These are phyloP conservation scores for Hassar affinis DNA, from an alignment of 2,113 vertebrate species.

Conservation along the genomic window DNA sequence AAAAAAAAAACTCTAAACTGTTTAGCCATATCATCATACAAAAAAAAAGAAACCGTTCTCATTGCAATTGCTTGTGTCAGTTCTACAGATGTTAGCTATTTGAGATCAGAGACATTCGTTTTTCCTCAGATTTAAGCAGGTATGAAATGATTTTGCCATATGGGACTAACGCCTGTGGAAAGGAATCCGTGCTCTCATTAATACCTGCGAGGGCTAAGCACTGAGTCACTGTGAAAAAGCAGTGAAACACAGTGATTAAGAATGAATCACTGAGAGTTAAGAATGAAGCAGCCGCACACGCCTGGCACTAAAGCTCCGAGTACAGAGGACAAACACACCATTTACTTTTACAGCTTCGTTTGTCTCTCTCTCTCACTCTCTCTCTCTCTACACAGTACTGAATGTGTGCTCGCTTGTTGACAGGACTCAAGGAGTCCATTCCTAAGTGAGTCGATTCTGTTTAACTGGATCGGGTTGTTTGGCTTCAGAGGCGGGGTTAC, in stretches of 20 bases:
- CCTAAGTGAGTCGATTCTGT: not conserved
- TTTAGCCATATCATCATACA: no score
- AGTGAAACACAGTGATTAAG: not conserved
- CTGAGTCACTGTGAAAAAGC: conserved; percentile 18
- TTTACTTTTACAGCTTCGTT: conserved; percentile 10
- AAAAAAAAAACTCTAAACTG: not conserved
- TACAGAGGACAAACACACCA: conserved; percentile 23
- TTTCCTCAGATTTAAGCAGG: not conserved
- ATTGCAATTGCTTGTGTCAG: not conserved
- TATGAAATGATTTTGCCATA: not conserved
- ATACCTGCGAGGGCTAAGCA: conserved; percentile 10
- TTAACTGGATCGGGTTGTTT: not conserved
- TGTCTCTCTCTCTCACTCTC: not conserved
- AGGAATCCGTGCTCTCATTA: not conserved
- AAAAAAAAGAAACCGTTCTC: not conserved
- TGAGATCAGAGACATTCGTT: not conserved
- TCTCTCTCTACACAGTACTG: not conserved
- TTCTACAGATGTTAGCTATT: not conserved
- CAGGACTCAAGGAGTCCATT: not conserved
- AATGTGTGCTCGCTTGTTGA: conserved; percentile 12
- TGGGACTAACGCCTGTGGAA: not conserved
- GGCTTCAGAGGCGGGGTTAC: not conserved
- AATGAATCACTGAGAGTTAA: conserved; percentile 30
- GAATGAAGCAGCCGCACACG: conserved; percentile 4
- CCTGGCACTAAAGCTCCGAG: conserved; percentile 11